phyloP scores from a whole-genome alignment of 2,797 vertebrate genomes.

The Nyctalus aviator region DNA sequence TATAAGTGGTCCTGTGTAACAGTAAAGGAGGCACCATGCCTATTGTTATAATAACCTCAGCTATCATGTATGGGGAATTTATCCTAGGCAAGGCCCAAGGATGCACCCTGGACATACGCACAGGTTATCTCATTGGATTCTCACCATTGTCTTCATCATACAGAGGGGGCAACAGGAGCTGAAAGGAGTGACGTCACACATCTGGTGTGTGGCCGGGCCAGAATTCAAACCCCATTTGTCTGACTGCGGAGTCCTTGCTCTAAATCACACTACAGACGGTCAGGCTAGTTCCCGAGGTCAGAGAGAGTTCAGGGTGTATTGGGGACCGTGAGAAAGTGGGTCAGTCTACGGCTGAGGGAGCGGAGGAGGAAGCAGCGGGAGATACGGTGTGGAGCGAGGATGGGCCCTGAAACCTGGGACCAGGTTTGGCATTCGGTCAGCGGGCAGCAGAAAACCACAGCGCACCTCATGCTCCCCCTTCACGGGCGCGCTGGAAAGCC shows the following conservation, averaged over 20 bases:
- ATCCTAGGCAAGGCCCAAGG: not conserved
- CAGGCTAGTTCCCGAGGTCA: not conserved
- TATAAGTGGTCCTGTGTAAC: not conserved
- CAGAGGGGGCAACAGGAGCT: not conserved
- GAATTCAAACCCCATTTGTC: constrained; percentile 3
- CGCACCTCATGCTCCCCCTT: not conserved
- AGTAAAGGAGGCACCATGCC: not conserved
- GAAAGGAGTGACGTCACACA: not conserved
- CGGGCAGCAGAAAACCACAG: not conserved
- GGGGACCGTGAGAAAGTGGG: not conserved
- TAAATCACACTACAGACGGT: constrained; percentile 24
- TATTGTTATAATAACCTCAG: not conserved
- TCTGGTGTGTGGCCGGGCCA: not conserved
- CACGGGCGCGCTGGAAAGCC: not conserved
- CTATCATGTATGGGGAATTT: not conserved
- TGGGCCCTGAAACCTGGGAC: not conserved
- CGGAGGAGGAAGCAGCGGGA: not conserved
- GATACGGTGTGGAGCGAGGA: fast-evolving
- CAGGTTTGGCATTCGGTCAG: not conserved
- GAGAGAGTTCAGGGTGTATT: not conserved
- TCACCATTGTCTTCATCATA: not conserved
- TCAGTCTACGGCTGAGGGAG: not conserved
- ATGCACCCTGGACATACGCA: not conserved
- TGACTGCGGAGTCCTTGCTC: constrained; percentile 5
- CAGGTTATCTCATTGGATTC: not conserved